Evolutionary conservation across 23 tunicate genomes (phyloP), one percentile per base, ranked within the genome.

Genomic region (Phallusia fumigata): DNA sequence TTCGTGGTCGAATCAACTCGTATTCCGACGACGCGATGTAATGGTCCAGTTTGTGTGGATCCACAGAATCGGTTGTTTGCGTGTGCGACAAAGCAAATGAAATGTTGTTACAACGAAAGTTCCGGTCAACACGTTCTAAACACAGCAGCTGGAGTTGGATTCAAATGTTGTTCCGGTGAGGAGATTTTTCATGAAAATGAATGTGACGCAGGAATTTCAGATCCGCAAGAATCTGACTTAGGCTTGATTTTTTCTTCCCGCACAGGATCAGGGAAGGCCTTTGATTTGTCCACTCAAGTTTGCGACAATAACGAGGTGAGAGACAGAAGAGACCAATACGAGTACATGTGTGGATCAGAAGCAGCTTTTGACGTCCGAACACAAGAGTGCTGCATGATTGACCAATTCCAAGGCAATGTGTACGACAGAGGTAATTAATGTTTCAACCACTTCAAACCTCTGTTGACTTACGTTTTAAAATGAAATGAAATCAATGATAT

Each of bases 251-350:
- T 58, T 58, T 8, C 28, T 58, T 24, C n/a, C n/a, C n/a, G n/a
- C n/a, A 5, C 69, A 58, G 69, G 69, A 58, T 58, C 69, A 3
- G 69, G 69, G 5, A 24, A 58, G 28, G 16, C 13, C 13, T 58
- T 6, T 58, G 69, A 58, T 16, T 6, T 13, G 28, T 13, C 11
- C 16, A 73, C 78, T 5, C 69, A 83, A 50, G 80, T 83, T n/a
- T 83, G 86, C 64, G 76, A 79, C 78, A 74, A 53, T 26, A 64
- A 64, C 26, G 35, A 30, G 11, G 80, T 83, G 18, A 28, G 31
- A 0, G 24, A 36, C 36, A 74, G 44, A 49, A 0, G 16, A 33
- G 33, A 30, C 76, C 49, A 64, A 44, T 24, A 58, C 28, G 40
- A 22, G 80, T 47, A 69, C n/a, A 78, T 44, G 34, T 58, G 16